Evolutionary conservation across 2,888 invertebrate species (phyloP), one percentile per base, ranked within the genome.

Genomic region (Gortyna flavago): DNA sequence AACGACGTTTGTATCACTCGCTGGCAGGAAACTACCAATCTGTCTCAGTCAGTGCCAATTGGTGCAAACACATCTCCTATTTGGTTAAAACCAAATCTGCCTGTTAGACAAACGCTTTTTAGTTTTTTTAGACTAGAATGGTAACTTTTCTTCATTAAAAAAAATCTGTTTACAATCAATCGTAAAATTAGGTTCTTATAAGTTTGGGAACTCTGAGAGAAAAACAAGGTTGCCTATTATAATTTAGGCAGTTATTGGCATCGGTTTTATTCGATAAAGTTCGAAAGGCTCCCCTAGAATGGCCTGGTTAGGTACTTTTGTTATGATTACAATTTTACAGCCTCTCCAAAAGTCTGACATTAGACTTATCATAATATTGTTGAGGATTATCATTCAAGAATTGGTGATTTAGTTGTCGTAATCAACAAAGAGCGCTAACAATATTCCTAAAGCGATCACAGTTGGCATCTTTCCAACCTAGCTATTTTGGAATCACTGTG

Each of bases 1-100:
- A 86, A 89, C 89, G 92, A 91, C 93, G 91, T 93, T 94, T 93
- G 93, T 94, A 93, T 92, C 93, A 93, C 93, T 94, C 91, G 91
- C 91, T 87, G 92, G 87, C 93, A 94, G 95, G 95, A 95, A 93
- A 93, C 94, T 91, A 92, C 90, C 94, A 93, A 95, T 95, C 93
- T 91, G 92, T 93, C 92, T 91, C 90, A 91, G 92, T 92, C 93
- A 91, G 91, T 89, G 90, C 89, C 93, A 94, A 95, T 95, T 95
- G 93, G 86, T 91, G 90, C 89, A 87, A 92, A 91, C 90, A 89
- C 84, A 88, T 89, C 89, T 90, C 84, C 85, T 88, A 90, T 90
- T 87, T 85, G 76, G 83, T 81, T 79, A 77, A 85, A 84, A 80
- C 76, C 75, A 70, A 71, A 77, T 76, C 67, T 76, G 79, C 67